phyloP scores from a whole-genome alignment of 2,113 vertebrate genomes.

The Hyaena hyaena region DNA sequence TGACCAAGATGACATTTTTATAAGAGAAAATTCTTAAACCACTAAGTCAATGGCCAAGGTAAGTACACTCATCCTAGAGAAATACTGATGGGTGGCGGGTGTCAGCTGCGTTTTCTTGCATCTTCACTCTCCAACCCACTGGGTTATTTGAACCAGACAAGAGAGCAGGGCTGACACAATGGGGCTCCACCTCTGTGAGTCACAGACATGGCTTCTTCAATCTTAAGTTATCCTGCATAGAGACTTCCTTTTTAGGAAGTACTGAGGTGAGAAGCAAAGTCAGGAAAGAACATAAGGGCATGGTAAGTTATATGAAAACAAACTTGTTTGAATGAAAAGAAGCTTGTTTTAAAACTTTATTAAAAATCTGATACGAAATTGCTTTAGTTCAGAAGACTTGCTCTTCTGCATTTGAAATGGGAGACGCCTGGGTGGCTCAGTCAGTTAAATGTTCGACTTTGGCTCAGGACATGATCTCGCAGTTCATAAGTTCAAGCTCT shows the following conservation, averaged over 20 bases:
- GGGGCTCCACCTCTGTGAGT: neutral
- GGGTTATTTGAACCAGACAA: constrained; percentile 48
- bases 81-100: neutral
- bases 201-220: neutral
- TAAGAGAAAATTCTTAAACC: constrained; percentile 41
- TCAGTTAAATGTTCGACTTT: too few species aligned
- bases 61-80: neutral
- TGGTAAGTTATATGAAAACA: neutral
- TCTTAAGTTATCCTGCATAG: neutral
- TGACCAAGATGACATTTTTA: neutral
- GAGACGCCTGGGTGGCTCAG: too few species aligned
- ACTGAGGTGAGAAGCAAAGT: constrained; percentile 20
- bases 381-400: neutral
- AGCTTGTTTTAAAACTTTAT: neutral
- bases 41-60: neutral
- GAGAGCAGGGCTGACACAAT: neutral
- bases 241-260: constrained; percentile 25
- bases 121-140: neutral
- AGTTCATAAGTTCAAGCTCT: too few species aligned
- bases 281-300: neutral
- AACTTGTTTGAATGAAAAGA: neutral
- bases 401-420: neutral
- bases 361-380: constrained; percentile 2
- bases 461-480: too few species aligned
- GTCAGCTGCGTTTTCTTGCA: neutral